Evolutionary conservation across 2,113 vertebrate genomes (phyloP), one percentile per base, ranked within the genome.

Genomic region (Pavo muticus): DNA sequence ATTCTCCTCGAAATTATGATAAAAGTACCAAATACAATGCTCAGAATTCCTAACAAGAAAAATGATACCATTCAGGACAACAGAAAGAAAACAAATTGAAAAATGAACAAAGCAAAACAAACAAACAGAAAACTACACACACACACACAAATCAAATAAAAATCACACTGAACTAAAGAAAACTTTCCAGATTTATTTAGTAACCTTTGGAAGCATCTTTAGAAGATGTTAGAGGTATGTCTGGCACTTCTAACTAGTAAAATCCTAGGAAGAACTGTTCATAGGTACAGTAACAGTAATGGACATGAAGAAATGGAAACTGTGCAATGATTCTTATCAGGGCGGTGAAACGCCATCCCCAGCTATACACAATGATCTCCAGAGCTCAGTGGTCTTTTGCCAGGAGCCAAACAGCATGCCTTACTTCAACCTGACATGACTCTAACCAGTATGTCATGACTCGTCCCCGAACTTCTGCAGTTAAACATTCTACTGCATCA

Each of bases 11-110:
- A 91, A 93, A 91, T 71, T 56, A 61, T 42, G 30, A 70, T 79
- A 56, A 91, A 92, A 56, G 30, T 87, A 71, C 56, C 39, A 84
- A 88, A 93, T 47, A 68, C 18, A 48, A 16, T 63, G 30, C 84
- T 83, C 24, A 35, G 40, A 73, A 54, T 77, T 85, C 45, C 74
- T 89, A 63, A 67, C 47, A 91, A 83, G 60, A 67, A 90, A 94
- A 92, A 82, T 48, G 2, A 32, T 24, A 27, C 18, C 45, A 48
- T 47, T 87, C 42, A 63, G 8, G 4, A 24, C 65, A 79, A 37
- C 1, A 5, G 57, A 54, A 87, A 87, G 35, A 44, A 90, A 60
- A 40, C 3, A 39, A 25, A 44, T 1, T 17, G 8, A 63, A 78
- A 90, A 92, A 13, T 3, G 44, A 63, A 39, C 4, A 40, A 27